Base-by-base conservation (phyloP, 2,113 vertebrate genomes). In the Phyllopteryx taeniolatus region DNA sequence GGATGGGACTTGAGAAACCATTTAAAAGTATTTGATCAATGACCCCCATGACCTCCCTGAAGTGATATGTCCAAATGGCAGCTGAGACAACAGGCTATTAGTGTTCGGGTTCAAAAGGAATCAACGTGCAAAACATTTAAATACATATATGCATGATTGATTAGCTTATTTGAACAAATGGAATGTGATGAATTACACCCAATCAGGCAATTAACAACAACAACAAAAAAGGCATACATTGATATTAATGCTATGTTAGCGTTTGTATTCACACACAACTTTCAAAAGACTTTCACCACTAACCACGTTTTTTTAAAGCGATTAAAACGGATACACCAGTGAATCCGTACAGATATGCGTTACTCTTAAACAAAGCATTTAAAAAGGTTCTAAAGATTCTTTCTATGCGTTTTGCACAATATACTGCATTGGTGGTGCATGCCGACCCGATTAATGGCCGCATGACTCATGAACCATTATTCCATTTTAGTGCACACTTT, bases 91-190 rank as follows among this genome's bases (percentile, higher is more conserved):
- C 17, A 1, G 7, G 12, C 31, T 35, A 8, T 61, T 77, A 53
- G 19, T 54, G 8, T 22, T 56, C 10, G 0, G 20, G 20, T 56
- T 56, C 53, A 22, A 19, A 79, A 8, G 67, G 71, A 72, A 79
- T 65, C 64, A 79, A 74, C 19, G 76, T 78, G 75, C 73, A 84
- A 79, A 73, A 73, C n/a, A 42, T 73, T 60, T 84, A 85, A 90
- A 92, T 85, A 87, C 7, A 4, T 74, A 74, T 42, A 79, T 22
- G 20, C 6, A 68, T n/a, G 46, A 57, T 67, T 68, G 61, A 81
- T 27, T 73, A 77, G 78, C 76, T 76, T 77, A 79, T 79, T 60
- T 8, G 7, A 33, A 35, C 5, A 61, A 39, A 39, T 39, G 31
- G 5, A 61, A 61, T 35, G 14, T 35, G 15, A 61, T 61, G 13